Conservation (phyloP, 1,140 invertebrate species). For the Drosophila bocqueti region DNA sequence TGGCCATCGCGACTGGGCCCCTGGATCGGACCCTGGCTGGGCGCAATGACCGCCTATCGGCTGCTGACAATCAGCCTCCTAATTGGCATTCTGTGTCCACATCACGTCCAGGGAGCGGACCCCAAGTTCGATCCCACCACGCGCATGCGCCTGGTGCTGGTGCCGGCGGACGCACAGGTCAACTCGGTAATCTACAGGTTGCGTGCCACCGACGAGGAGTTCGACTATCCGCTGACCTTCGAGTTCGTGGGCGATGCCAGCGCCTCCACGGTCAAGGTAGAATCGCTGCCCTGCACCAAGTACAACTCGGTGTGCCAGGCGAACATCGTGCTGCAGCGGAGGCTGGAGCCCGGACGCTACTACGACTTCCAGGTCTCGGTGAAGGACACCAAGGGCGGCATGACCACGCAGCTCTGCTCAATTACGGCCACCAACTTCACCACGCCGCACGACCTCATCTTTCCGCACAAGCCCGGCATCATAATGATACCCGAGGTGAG, state of each 20-base stretch:
- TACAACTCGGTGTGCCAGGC: constrained; percentile 94
- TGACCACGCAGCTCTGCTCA: constrained; percentile 91
- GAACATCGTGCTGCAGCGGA: constrained; percentile 91
- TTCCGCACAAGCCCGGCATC: constrained; percentile 92
- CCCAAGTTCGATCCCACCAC: constrained; percentile 93
- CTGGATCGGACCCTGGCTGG: constrained; percentile 64
- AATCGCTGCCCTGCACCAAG: constrained; percentile 91
- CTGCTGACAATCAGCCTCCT: constrained; percentile 82
- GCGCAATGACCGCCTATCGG: constrained; percentile 79
- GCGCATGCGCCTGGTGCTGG: constrained; percentile 91
- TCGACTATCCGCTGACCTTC: constrained; percentile 93
- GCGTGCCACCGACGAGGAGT: constrained; percentile 93
- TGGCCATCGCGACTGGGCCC: constrained; percentile 52
- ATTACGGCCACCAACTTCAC: constrained; percentile 93
- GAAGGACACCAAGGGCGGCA: constrained; percentile 91
- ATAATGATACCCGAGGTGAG: constrained; percentile 92
- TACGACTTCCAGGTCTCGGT: constrained; percentile 93
- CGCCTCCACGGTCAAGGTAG: constrained; percentile 90
- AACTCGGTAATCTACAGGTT: constrained; percentile 94
- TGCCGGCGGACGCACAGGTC: constrained; percentile 92
- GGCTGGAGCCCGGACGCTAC: constrained; percentile 90
- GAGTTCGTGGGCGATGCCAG: constrained; percentile 90
- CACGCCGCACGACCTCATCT: constrained; percentile 91
- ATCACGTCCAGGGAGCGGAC: constrained; percentile 86
- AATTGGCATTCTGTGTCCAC: constrained; percentile 80